Evolutionary conservation across 2,888 invertebrate genomes (phyloP).

Genomic region (Cremastinae sp.): DNA sequence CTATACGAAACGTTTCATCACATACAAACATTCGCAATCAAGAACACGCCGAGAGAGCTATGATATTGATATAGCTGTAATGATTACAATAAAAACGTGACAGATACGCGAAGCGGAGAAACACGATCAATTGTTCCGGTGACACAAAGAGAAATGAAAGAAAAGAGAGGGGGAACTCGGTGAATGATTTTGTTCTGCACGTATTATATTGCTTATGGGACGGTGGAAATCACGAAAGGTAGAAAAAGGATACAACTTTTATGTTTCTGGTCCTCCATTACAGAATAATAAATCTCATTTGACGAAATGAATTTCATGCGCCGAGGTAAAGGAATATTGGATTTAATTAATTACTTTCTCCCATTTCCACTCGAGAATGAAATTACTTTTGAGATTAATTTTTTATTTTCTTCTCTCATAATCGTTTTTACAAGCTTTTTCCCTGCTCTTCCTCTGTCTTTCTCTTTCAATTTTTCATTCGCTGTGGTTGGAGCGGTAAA

Average conservation of each 20-base stretch:
- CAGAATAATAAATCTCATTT: constrained; percentile 55
- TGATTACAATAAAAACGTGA: background rate
- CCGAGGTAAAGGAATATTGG: constrained; percentile 48
- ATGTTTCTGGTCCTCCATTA: constrained; percentile 22
- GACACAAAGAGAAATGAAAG: no score
- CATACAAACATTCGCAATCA: no score
- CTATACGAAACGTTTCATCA: no score
- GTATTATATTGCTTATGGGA: background rate
- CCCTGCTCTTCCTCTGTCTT: no score
- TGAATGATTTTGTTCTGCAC: background rate
- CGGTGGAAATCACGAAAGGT: background rate
- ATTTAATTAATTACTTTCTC: constrained; percentile 59
- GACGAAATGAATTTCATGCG: constrained; percentile 16
- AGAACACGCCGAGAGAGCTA: no score
- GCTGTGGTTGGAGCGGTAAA: no score
- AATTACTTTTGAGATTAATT: constrained; percentile 49
- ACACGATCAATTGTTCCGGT: background rate
- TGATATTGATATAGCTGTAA: no score
- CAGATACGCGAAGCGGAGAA: background rate
- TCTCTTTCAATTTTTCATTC: no score
- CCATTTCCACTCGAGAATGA: constrained; percentile 26
- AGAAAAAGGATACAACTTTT: constrained; percentile 28
- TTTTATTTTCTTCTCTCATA: constrained; percentile 37
- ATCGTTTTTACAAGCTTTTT: no score
- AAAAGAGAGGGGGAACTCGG: no score